A percentile compares a stretch with the other conserved stretches of the same genome.
Conservation (phyloP, 2,797 vertebrate species). For the Eremophila alpestris region DNA sequence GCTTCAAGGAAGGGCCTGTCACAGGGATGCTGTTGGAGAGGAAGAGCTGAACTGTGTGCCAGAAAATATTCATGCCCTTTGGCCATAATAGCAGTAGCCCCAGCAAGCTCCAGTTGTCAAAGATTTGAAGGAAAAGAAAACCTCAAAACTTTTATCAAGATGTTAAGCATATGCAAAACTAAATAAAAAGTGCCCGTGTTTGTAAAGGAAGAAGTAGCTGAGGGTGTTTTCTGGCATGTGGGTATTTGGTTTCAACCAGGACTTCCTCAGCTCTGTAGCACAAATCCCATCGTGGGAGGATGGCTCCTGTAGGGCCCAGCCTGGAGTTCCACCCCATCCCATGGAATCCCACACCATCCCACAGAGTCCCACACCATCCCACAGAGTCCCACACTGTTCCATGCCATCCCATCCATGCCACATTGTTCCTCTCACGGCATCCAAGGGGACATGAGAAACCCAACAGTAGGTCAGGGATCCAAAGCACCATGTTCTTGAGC, state of each 20-base stretch:
- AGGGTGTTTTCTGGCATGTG: slow-evolving; percentile 6
- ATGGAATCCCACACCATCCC: background rate
- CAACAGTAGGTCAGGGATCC: background rate
- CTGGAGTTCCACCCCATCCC: accelerated
- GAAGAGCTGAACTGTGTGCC: background rate
- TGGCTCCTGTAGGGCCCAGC: accelerated
- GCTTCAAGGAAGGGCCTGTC: accelerated
- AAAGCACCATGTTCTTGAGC: background rate
- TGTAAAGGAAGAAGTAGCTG: slow-evolving; percentile 14
- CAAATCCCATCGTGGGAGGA: background rate
- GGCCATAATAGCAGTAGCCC: background rate
- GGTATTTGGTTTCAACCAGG: background rate
- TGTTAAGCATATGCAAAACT: background rate
- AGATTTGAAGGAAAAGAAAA: slow-evolving; percentile 5
- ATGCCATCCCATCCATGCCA: too few relatives aligned
- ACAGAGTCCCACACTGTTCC: background rate
- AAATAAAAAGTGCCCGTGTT: background rate
- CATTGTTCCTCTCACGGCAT: accelerated
- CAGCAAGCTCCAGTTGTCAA: background rate
- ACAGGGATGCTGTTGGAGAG: accelerated
- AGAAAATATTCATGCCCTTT: background rate
- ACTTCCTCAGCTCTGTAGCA: background rate
- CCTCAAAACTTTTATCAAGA: slow-evolving; percentile 41
- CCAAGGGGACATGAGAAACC: background rate
- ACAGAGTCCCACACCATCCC: background rate